Base-by-base conservation (phyloP, 2,888 invertebrate species). In the Leptopterna dolabrata region DNA sequence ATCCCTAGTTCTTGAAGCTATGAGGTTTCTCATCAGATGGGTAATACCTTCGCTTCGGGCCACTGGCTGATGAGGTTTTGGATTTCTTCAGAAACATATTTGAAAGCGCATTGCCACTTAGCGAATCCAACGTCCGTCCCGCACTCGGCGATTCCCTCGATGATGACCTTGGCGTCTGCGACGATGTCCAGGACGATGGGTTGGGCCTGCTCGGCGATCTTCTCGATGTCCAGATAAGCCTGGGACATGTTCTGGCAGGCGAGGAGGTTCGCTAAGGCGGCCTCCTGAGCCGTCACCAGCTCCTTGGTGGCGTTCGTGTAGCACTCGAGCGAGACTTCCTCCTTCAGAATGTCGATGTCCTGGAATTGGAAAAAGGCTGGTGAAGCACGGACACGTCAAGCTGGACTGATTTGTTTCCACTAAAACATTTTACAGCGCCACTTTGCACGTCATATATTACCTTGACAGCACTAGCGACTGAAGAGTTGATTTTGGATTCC, bases 31-130 rank as follows among this genome's bases (percentile, higher is more conserved):
- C n/a, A n/a, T n/a, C n/a, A n/a, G n/a, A n/a, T n/a, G n/a, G n/a
- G n/a, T n/a, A n/a, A n/a, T 29, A 83, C 83, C 83, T 83, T 83
- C 14, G 70, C 83, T n/a, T 83, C 83, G 16, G 83, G 83, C 83
- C 83, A 83, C 24, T 83, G 83, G 13, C n/a, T 41, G 27, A 83
- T 70, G 16, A 83, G 55, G 41, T 83, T 36, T 36, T 70, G 27
- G 3, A 83, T 7, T 41, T 70, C 63, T 36, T 63, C 43, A 9
- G 70, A 16, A 16, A 43, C 70, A 24, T 70, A 63, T 83, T 70
- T 29, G 41, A 83, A 29, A 41, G 70, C 83, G 43, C 83, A 83
- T 41, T 83, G 19, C 70, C 63, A 83, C 43, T 83, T 19, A 11
- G 63, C 41, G 36, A 83, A 41, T 14, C 83, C 83, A 11, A 19